These are phyloP conservation scores for Cactoblastis cactorum DNA, from an alignment of 2,888 invertebrate genomes.

Conservation along the genomic window DNA sequence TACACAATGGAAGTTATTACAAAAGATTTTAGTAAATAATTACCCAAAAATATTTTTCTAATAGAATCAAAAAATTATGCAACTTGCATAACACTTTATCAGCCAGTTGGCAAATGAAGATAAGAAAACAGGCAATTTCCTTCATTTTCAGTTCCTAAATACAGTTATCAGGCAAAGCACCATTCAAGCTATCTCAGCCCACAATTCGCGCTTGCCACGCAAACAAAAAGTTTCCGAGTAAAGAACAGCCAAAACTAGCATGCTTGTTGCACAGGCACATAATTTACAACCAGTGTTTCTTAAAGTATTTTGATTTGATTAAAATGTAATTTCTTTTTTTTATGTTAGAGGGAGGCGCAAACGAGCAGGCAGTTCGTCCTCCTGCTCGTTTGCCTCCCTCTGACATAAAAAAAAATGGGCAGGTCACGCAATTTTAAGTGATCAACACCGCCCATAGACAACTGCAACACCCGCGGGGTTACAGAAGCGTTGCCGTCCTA, in stretches of 20 bases:
- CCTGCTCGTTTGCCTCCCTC: too few relatives aligned
- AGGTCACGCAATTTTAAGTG: too few relatives aligned
- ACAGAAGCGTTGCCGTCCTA: too few relatives aligned
- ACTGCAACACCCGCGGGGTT: too few relatives aligned
- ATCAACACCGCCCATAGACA: too few relatives aligned
- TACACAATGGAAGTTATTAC: too few relatives aligned
- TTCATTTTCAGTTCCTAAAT: slow-evolving; percentile 3
- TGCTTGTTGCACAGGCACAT: background rate
- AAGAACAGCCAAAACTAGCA: background rate
- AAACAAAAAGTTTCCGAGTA: background rate
- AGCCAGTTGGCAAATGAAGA: slow-evolving; percentile 6
- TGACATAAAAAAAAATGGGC: too few relatives aligned
- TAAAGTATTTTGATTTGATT: background rate
- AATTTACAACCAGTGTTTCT: background rate
- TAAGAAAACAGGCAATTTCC: slow-evolving; percentile 1
- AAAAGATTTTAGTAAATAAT: too few relatives aligned
- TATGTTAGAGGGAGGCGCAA: too few relatives aligned
- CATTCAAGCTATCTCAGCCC: slow-evolving; percentile 3
- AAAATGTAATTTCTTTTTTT: too few relatives aligned
- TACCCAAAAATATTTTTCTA: background rate
- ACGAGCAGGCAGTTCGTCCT: too few relatives aligned
- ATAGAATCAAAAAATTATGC: background rate
- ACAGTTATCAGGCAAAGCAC: slow-evolving; percentile 1
- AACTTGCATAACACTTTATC: background rate
- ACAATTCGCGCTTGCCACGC: slow-evolving; percentile 2